phyloP scores from a whole-genome alignment of 1,140 invertebrate species.

The Glossosoma conforme region DNA sequence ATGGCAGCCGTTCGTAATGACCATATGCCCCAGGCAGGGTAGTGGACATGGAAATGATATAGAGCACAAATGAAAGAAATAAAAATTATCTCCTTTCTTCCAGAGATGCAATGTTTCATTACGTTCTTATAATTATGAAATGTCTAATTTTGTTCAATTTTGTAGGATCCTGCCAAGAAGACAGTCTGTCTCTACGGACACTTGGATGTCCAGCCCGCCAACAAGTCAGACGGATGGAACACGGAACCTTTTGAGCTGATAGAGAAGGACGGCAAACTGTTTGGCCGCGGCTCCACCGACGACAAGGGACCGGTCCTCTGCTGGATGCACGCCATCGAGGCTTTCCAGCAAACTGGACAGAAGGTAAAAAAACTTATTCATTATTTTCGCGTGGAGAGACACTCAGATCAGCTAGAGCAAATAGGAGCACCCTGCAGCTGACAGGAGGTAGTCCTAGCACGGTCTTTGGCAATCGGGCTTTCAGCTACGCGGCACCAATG shows the following conservation, averaged over 20 bases:
- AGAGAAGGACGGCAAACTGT: conserved; percentile 87
- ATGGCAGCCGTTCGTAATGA: too few relatives aligned
- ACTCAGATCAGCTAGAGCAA: too few relatives aligned
- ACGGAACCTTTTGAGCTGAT: conserved; percentile 90
- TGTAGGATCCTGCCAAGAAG: conserved; percentile 74
- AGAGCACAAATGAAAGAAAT: too few relatives aligned
- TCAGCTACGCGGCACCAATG: too few relatives aligned
- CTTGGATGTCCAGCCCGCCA: conserved; percentile 95
- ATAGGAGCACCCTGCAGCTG: too few relatives aligned
- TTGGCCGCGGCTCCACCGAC: conserved; percentile 88
- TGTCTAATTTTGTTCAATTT: conserved; percentile 6
- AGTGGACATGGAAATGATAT: too few relatives aligned
- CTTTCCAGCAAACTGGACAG: conserved; percentile 68
- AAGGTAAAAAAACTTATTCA: too few relatives aligned
- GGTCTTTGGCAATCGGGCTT: too few relatives aligned
- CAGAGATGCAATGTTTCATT: neutral
- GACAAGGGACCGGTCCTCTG: conserved; percentile 91
- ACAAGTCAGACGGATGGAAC: conserved; percentile 90
- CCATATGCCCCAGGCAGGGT: too few relatives aligned
- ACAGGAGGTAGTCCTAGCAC: too few relatives aligned
- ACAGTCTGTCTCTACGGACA: conserved; percentile 96
- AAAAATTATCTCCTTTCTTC: too few relatives aligned
- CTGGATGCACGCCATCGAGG: conserved; percentile 93
- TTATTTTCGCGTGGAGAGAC: too few relatives aligned
- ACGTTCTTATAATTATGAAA: neutral